phyloP scores from a whole-genome alignment of 2,113 vertebrate genomes.

The Heterotis niloticus region DNA sequence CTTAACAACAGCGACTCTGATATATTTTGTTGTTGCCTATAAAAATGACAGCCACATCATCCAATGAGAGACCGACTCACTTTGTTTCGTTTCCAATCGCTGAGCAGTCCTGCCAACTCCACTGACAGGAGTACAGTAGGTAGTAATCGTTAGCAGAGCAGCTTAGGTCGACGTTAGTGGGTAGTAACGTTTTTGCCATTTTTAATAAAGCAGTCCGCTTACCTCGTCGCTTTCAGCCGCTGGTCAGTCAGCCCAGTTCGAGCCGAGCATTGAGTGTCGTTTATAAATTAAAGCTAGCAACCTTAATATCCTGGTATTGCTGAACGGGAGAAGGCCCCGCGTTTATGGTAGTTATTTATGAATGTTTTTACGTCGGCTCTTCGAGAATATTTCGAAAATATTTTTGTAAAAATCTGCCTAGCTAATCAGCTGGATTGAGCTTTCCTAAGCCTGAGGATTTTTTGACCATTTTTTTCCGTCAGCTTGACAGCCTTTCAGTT shows the following conservation, averaged over 20 bases:
- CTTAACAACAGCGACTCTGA: slow-evolving; percentile 18
- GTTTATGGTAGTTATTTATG: slow-evolving; percentile 14
- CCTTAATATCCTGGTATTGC: neutral
- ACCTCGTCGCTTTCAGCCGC: slow-evolving; percentile 17
- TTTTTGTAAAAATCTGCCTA: slow-evolving; percentile 8
- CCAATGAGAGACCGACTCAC: slow-evolving; percentile 40
- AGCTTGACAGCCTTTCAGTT: slow-evolving; percentile 2
- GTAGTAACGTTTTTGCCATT: slow-evolving; percentile 29
- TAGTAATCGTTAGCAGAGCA: slow-evolving; percentile 47
- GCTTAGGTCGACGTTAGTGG: slow-evolving; percentile 52
- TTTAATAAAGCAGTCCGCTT: slow-evolving; percentile 38
- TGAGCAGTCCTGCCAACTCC: slow-evolving; percentile 27
- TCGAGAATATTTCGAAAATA: neutral
- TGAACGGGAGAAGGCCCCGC: slow-evolving; percentile 10
- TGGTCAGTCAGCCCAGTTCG: slow-evolving; percentile 38
- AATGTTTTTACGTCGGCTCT: neutral
- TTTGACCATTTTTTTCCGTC: neutral
- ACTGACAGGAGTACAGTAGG: slow-evolving; percentile 43
- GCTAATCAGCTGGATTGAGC: slow-evolving; percentile 6
- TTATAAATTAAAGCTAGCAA: neutral
- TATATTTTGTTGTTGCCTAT: neutral
- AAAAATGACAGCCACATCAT: slow-evolving; percentile 20
- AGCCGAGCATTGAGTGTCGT: slow-evolving; percentile 26
- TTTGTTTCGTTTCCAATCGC: slow-evolving; percentile 43
- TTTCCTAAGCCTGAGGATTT: neutral